Evolutionary conservation across 2,888 invertebrate species (phyloP), one percentile per base, ranked within the genome.

Genomic region (Coelopa pilipes): DNA sequence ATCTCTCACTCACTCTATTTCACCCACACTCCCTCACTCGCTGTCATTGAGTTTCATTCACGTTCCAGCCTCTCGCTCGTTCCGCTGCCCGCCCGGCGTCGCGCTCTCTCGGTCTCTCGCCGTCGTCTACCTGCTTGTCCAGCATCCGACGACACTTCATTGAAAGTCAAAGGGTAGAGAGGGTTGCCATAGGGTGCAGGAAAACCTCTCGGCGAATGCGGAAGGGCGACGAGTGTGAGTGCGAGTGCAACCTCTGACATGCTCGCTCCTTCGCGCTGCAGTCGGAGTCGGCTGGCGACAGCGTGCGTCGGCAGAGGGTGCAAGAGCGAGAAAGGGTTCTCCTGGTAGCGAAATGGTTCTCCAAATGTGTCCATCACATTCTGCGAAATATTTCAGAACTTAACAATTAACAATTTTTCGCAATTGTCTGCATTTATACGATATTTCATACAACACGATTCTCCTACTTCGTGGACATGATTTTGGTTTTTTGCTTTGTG

Each of bases 1-100:
- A n/a, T 76, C 69, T 77, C 74, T 79, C 76, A 74, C 66, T 72
- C 74, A 34, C 75, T 74, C 80, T 73, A 74, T 78, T 74, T 72
- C 71, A n/a, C 49, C 15, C 67, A 74, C 72, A 73, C 71, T 73
- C 55, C 45, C 74, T 77, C 78, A 67, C 74, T 67, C 69, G 49
- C 73, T 47, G 11, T 60, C 72, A 57, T 72, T 15, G 57, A 57
- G 45, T 72, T 74, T 53, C 73, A 62, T 62, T 4, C 5, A 1
- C 19, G 19, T 5, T 17, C 50, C 12, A 50, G 66, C 24, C 59
- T 49, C 70, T 70, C 34, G 34, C 34, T 4, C 34, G 4, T 7
- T 34, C 34, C 2, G 34, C 34, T 7, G 34, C 34, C 7, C 34
- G 34, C 34, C 34, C 7, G 34, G 34, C 4, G 57, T 55, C 65